Base-by-base conservation (phyloP, 1,140 invertebrate species). In the Rhyacophila brunnea region DNA sequence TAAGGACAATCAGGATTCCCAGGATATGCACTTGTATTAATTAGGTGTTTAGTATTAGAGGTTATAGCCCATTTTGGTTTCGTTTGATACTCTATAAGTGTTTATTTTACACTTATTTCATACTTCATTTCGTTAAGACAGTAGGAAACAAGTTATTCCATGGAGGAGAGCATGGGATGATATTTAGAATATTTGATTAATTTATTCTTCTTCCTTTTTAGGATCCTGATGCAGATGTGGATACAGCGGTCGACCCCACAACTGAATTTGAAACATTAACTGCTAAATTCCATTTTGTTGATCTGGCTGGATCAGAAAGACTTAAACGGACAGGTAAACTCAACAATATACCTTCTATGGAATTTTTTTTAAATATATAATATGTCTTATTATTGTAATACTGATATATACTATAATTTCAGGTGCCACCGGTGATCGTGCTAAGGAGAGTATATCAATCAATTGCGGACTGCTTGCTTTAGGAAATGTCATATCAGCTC, bases 401-500 rank as follows among this genome's bases (percentile, higher is more conserved):
- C n/a, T n/a, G n/a, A n/a, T n/a, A n/a, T n/a, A n/a, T n/a, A n/a
- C n/a, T n/a, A n/a, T 52, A 6, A 32, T 60, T 56, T 3, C 56
- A 79, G 77, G 77, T 51, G 77, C 77, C 19, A 78, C 77, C 3
- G 92, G 93, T 2, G 90, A 95, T 51, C 78, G 95, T 57, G 93
- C 93, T 1, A 92, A 93, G 71, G 96, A 97, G 79, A 93, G 94
- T 13, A 95, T 96, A 65, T 93, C 91, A 17, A 96, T 96, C 58
- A 96, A 96, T 74, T 93, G 91, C 80, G 89, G 97, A 19, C 77
- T 96, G 64, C 76, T 99, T 60, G 93, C 95, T 7, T 79, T 99
- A 46, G 96, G 96, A 28, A 99, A 99, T 80, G 96, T 99, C 2
- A 99, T 99, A 70, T 97, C 94, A 43, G 95, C 96, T 0, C 78